phyloP scores from a whole-genome alignment of 2,113 vertebrate species.

The Nibea coibor region DNA sequence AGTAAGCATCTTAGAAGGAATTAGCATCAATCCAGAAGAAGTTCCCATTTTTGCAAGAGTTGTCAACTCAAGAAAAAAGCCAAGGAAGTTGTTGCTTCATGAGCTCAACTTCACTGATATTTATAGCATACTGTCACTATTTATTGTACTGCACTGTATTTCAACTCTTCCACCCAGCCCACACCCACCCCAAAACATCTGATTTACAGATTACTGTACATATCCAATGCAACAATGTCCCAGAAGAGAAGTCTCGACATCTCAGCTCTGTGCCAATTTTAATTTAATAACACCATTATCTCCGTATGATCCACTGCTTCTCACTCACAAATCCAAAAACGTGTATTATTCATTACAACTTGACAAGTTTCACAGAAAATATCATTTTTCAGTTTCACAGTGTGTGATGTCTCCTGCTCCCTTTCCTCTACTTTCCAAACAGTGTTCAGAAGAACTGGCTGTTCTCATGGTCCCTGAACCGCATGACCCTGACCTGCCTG shows the following conservation, averaged over 20 bases:
- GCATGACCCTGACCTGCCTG: conserved; percentile 21
- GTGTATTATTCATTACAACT: neutral
- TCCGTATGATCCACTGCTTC: neutral
- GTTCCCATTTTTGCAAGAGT: neutral
- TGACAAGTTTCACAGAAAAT: neutral
- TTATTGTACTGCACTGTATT: neutral
- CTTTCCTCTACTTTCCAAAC: conserved; percentile 1
- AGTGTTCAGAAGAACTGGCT: neutral
- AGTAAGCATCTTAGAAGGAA: too few species aligned
- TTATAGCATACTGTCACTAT: neutral
- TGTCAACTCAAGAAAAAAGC: neutral
- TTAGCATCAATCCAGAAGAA: too few species aligned
- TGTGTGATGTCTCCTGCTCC: neutral
- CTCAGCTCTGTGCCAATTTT: neutral
- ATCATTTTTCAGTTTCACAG: neutral
- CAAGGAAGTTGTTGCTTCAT: neutral
- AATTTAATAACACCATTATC: neutral
- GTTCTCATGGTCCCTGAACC: conserved; percentile 50
- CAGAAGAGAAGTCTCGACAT: neutral
- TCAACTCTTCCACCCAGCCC: neutral
- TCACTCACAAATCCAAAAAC: neutral
- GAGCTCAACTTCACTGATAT: neutral
- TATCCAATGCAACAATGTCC: neutral
- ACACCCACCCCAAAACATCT: neutral
- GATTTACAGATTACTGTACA: conserved; percentile 1